Evolutionary conservation across 1,140 invertebrate genomes (phyloP).

Genomic region (Listronotus bonariensis): DNA sequence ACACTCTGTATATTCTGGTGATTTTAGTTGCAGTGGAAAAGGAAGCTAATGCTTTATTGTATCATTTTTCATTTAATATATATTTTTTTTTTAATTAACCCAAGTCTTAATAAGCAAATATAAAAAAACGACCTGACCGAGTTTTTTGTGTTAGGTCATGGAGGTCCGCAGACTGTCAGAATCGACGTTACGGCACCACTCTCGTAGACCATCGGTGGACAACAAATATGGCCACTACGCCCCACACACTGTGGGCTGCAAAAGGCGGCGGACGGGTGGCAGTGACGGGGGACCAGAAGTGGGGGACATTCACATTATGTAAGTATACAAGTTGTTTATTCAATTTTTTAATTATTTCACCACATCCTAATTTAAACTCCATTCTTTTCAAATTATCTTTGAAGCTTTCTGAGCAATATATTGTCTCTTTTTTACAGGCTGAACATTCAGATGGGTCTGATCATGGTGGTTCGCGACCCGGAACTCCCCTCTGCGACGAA

Average conservation of each 20-base stretch:
- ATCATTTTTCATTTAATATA: no score
- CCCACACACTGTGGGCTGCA: conserved; percentile 53
- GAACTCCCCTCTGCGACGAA: conserved; percentile 83
- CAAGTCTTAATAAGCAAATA: no score
- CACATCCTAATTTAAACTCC: no score
- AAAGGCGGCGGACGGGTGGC: conserved; percentile 55
- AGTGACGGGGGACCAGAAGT: conserved; percentile 51
- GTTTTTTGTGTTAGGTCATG: conserved; percentile 51
- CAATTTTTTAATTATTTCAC: neutral
- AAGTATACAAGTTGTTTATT: conserved; percentile 1
- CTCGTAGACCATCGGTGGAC: conserved; percentile 59
- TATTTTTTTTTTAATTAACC: no score
- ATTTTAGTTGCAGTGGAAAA: no score
- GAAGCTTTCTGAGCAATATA: no score
- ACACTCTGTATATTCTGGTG: no score
- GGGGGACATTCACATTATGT: conserved; percentile 33
- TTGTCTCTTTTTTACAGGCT: conserved; percentile 55
- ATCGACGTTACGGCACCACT: conserved; percentile 59
- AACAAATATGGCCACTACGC: conserved; percentile 52
- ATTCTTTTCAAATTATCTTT: no score
- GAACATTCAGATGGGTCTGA: conserved; percentile 58
- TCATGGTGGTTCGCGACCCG: conserved; percentile 72
- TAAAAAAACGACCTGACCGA: no score
- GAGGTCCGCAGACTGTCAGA: conserved; percentile 62
- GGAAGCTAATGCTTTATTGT: no score